Evolutionary conservation across 2,888 invertebrate species (phyloP).

Genomic region (Bombylius discolor): DNA sequence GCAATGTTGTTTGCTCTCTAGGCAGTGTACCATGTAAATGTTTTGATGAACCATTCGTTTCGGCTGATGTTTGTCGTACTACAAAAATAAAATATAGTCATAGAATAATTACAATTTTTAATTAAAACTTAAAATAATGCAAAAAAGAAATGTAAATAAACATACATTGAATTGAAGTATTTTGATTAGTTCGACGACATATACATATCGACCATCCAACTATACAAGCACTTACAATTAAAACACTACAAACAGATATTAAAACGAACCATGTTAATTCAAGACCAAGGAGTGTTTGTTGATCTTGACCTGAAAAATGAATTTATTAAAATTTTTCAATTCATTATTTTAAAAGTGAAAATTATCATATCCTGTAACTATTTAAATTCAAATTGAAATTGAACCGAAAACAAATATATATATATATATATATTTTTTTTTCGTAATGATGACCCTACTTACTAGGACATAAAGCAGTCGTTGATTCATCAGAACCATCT

Average conservation of each 20-base stretch:
- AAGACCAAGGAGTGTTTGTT: constrained; percentile 53
- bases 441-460: constrained; percentile 34
- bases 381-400: not conserved
- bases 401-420: not conserved
- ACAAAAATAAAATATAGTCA: not conserved
- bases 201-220: constrained; percentile 62
- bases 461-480: constrained; percentile 77
- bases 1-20: constrained; percentile 43
- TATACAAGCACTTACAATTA: constrained; percentile 55
- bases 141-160: not conserved
- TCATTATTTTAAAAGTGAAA: not conserved
- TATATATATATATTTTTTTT: not conserved
- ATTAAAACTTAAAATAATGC: not conserved
- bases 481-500: constrained; percentile 83
- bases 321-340: not conserved
- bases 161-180: constrained; percentile 38
- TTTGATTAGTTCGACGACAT: constrained; percentile 52
- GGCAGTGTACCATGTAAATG: constrained; percentile 46
- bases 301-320: constrained; percentile 41
- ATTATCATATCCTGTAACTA: not conserved
- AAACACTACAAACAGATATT: constrained; percentile 53
- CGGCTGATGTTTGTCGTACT: constrained; percentile 39
- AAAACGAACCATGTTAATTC: constrained; percentile 65
- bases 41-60: constrained; percentile 55
- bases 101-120: not conserved